Base-by-base conservation (phyloP, 2,888 invertebrate genomes). In the Automeris io region DNA sequence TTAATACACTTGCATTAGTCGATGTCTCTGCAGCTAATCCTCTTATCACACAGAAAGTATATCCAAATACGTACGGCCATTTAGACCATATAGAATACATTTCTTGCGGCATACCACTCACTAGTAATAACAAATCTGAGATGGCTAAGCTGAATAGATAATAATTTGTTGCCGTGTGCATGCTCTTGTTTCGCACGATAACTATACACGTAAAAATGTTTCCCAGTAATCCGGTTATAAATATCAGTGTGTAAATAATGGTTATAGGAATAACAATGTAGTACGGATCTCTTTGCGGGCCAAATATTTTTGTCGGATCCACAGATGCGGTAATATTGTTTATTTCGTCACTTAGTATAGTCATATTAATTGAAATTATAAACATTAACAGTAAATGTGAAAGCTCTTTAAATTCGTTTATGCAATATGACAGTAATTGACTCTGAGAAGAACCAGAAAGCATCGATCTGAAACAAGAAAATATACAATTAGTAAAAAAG, bases 161-260 rank as follows among this genome's bases (percentile, higher is more conserved):
- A 63, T 92, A 93, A 59, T 93, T 93, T 5, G 93, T 93, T 2
- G 92, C 92, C 11, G 93, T 92, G 57, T 94, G 95, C 93, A 96
- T 93, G 47, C 92, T 92, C 52, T 91, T 91, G 73, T 95, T 95
- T 45, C 91, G 88, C 12, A 91, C 89, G 47, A 96, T 95, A 12
- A 96, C 95, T 41, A 95, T 86, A 64, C 96, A 96, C 1, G 95
- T 96, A 60, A 92, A 91, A 26, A 93, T 87, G 69, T 96, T 96
- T 1, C 96, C 96, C 16, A 95, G 76, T 2, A 95, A 78, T 2
- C 96, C 95, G 4, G 91, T 92, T 6, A 95, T 62, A 59, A 95
- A 93, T 55, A 95, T 95, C n/a, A 92, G 49, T 1, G 88, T 75
- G 70, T 95, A 96, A 40, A 93, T 83, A n/a, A 92, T 76, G 1